A percentile compares a stretch with the other conserved stretches of the same genome.
Evolutionary conservation across 2,888 invertebrate genomes (phyloP).

Genomic region (Sminthurinus aureus): DNA sequence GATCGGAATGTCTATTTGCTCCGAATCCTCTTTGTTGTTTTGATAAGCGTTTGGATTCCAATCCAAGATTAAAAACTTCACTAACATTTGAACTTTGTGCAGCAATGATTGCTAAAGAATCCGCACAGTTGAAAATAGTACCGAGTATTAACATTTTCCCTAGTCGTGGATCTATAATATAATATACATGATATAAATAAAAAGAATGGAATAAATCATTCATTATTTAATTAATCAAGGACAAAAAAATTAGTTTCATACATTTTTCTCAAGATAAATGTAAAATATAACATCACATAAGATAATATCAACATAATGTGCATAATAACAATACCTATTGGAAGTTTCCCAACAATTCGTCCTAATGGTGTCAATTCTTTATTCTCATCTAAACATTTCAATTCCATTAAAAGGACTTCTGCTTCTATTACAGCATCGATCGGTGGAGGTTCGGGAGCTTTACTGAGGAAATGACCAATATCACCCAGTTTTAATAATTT

Average conservation of each 20-base stretch:
- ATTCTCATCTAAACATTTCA: conserved; percentile 86
- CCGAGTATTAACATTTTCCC: conserved; percentile 98
- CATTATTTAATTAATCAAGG: no score
- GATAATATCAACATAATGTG: no score
- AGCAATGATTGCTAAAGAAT: conserved; percentile 91
- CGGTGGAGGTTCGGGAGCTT: conserved; percentile 95
- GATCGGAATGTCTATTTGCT: conserved; percentile 89
- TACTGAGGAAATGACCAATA: conserved; percentile 93
- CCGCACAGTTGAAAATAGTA: conserved; percentile 88
- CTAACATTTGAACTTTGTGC: conserved; percentile 95
- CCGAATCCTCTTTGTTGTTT: conserved; percentile 86
- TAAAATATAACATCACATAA: no score
- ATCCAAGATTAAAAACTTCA: conserved; percentile 84
- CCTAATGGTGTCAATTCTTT: conserved; percentile 94
- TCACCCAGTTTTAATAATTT: conserved; percentile 88
- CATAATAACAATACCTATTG: no score
- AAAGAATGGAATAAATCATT: no score
- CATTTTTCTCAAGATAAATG: no score
- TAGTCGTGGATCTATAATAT: conserved; percentile 91
- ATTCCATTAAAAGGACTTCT: conserved; percentile 80
- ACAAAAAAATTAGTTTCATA: no score
- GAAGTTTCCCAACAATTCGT: conserved; percentile 89
- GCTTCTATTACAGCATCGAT: conserved; percentile 93
- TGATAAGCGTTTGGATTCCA: conserved; percentile 73
- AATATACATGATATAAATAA: no score